phyloP scores from a whole-genome alignment of 1,140 invertebrate species.

The Ptiloglossa arizonensis region DNA sequence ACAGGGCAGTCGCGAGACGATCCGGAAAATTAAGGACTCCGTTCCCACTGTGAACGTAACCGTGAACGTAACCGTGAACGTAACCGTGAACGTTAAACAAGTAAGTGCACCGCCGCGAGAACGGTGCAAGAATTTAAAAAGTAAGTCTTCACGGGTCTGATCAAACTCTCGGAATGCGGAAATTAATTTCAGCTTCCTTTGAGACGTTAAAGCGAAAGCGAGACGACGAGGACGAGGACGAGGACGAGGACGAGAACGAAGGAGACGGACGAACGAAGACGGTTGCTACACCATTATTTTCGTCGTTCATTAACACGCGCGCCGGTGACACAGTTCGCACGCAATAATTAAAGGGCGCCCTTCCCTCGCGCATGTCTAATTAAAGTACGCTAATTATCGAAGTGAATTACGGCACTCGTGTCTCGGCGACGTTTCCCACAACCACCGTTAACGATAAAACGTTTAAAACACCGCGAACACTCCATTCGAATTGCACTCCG shows the following conservation, averaged over 20 bases:
- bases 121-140: background rate
- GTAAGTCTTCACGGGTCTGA: background rate
- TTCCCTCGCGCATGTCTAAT: constrained; percentile 52
- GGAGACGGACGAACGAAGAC: constrained; percentile 23
- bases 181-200: constrained; percentile 28
- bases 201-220: constrained; percentile 1
- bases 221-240: constrained; percentile 8
- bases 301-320: constrained; percentile 57
- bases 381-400: constrained; percentile 64
- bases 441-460: background rate
- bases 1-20: no score
- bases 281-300: constrained; percentile 50
- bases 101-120: no score
- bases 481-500: no score
- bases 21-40: no score
- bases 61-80: no score
- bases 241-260: constrained; percentile 13
- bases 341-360: constrained; percentile 60
- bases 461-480: constrained; percentile 1
- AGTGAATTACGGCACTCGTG: constrained; percentile 52
- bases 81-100: background rate
- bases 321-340: constrained; percentile 54
- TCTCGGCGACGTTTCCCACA: constrained; percentile 17
- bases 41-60: no score
- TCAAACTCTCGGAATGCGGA: constrained; percentile 1